phyloP scores from a whole-genome alignment of 2,797 vertebrate genomes.

The Rhynchotus rufescens region DNA sequence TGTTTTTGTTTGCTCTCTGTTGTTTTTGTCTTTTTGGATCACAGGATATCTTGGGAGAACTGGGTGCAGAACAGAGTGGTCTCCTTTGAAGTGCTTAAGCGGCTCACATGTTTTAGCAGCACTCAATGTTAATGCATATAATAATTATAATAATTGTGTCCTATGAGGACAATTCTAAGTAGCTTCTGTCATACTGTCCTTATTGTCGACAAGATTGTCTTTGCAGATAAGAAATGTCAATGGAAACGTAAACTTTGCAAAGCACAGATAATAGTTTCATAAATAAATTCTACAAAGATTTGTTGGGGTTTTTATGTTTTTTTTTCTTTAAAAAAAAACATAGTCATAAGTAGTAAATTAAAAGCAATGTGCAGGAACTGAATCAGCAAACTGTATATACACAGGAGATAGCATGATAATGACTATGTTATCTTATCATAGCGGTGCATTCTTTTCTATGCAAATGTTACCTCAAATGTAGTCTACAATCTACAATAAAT shows the following conservation, averaged over 20 bases:
- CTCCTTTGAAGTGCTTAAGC: not conserved
- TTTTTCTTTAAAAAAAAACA: not conserved
- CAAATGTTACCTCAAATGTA: slow-evolving; percentile 13
- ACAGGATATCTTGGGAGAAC: not conserved
- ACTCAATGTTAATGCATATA: not conserved
- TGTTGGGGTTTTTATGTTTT: not conserved
- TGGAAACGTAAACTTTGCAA: slow-evolving; percentile 50
- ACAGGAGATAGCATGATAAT: slow-evolving; percentile 24
- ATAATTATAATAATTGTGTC: not conserved
- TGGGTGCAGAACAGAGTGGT: not conserved
- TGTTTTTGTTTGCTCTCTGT: not conserved
- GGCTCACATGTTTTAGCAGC: not conserved
- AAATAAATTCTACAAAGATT: not conserved
- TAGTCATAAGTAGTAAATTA: not conserved
- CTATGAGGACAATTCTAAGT: not conserved
- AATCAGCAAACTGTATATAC: slow-evolving; percentile 25
- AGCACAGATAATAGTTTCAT: slow-evolving; percentile 26
- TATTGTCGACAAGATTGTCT: slow-evolving; percentile 14
- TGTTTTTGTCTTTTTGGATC: not conserved
- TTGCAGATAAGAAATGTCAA: slow-evolving; percentile 52
- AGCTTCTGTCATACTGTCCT: slow-evolving; percentile 23
- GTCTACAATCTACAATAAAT: not conserved
- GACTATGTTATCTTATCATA: slow-evolving; percentile 35
- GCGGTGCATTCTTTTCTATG: not conserved
- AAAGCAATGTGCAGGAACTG: slow-evolving; percentile 14